Conservation (phyloP, 2,797 vertebrate genomes). For the Cacajao melanocephalus region DNA sequence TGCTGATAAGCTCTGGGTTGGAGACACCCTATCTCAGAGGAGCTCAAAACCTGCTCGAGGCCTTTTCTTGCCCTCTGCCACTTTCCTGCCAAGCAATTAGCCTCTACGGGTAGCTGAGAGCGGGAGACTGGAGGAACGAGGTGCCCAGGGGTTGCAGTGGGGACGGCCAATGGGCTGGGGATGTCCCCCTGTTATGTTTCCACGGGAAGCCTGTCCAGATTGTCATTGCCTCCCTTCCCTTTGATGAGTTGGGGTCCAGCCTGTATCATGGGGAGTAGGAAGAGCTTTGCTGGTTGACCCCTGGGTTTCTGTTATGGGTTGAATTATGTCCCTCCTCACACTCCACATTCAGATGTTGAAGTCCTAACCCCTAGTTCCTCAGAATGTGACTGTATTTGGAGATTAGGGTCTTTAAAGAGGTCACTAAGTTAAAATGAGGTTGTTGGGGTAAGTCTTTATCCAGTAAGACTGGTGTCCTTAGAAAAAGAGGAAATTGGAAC, state of each 20-base stretch:
- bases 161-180: neutral
- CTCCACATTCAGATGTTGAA: neutral
- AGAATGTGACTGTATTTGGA: neutral
- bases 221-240: neutral
- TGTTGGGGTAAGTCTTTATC: neutral
- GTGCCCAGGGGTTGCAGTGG: neutral
- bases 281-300: neutral
- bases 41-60: neutral
- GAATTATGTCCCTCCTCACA: neutral
- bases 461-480: neutral
- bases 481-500: neutral
- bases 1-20: slow-evolving; percentile 49
- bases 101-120: neutral
- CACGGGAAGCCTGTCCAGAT: neutral
- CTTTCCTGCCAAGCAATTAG: slow-evolving; percentile 40
- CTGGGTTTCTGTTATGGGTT: neutral
- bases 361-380: neutral
- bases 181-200: neutral
- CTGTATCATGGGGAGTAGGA: rapidly evolving
- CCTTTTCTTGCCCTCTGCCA: neutral
- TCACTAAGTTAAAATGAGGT: neutral
- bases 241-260: neutral
- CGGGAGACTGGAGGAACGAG: neutral
- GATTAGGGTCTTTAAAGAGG: neutral
- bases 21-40: neutral